Base-by-base conservation (phyloP, 2,797 vertebrate genomes). In the Pelodytes ibericus region DNA sequence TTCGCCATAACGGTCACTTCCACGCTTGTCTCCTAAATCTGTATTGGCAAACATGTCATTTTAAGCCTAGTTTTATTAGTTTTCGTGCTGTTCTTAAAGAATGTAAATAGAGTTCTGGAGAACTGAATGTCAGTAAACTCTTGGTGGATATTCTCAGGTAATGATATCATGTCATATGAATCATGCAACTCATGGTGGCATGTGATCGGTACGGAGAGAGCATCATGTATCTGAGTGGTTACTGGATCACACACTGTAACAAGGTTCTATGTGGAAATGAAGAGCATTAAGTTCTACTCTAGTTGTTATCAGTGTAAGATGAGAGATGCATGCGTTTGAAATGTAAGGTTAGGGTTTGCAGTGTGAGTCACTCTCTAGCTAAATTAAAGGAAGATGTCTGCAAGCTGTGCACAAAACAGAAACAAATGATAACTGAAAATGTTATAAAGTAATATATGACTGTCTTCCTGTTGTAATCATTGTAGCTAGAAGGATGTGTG, bases 41-140 rank as follows among this genome's bases (percentile, higher is more conserved):
- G 30, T 7, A 20, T 36, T 5, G 11, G 16, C 16, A 27, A 2
- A 7, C n/a, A 11, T 31, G 25, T 61, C 65, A 44, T 30, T 47
- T 44, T 74, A 33, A 26, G 58, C 8, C 15, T 29, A 15, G n/a
- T 26, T 24, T 68, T 68, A 60, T 13, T 58, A 22, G 5, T 25
- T 53, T 53, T 39, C 16, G 18, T 56, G 2, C 3, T 62, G 57
- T 27, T 27, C 31, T 69, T 71, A 71, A 41, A 41, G 25, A 51
- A 30, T 76, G 66, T 62, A 70, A 53, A 76, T 69, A 76, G 5
- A 62, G 25, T 47, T 26, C 63, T 18, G 13, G 22, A 58, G 31
- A 49, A 20, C 3, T 29, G 49, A 74, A 25, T 20, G 15, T 18
- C 22, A 29, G n/a, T 11, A 25, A 27, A 62, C 6, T 4, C 44